Conservation (phyloP, 2,888 invertebrate genomes). For the Agrochola litura region DNA sequence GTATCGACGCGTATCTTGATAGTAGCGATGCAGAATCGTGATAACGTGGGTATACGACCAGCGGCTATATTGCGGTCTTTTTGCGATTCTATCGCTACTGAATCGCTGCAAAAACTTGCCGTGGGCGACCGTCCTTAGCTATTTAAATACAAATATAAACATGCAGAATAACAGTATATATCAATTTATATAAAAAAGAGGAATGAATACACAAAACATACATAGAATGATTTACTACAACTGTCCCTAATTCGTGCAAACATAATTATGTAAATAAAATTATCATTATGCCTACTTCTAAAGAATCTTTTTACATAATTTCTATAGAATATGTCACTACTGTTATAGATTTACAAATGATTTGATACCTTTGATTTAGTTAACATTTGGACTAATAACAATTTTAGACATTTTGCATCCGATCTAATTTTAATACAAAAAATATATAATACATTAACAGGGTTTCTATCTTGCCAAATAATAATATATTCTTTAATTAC, state of each 20-base stretch:
- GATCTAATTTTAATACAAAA: slow-evolving; percentile 46
- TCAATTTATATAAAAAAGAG: background rate
- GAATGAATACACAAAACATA: background rate
- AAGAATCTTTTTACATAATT: slow-evolving; percentile 45
- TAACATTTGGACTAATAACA: slow-evolving; percentile 36
- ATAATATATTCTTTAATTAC: slow-evolving; percentile 16
- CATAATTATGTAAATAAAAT: slow-evolving; percentile 33
- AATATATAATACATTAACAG: slow-evolving; percentile 50
- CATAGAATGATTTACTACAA: background rate
- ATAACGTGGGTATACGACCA: background rate
- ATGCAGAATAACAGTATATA: background rate
- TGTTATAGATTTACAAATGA: slow-evolving; percentile 42
- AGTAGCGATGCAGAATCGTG: background rate
- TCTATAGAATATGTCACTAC: slow-evolving; percentile 34
- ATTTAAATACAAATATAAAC: slow-evolving; percentile 3
- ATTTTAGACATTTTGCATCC: slow-evolving; percentile 46
- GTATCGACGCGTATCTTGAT: background rate
- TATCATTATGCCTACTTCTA: slow-evolving; percentile 34
- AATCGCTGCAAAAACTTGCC: background rate
- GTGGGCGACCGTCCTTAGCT: too few species aligned
- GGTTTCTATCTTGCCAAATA: slow-evolving; percentile 37
- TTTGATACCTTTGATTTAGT: slow-evolving; percentile 39
- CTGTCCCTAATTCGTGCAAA: slow-evolving; percentile 4
- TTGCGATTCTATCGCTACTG: background rate
- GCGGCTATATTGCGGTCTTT: background rate